These are phyloP conservation scores for Todiramphus chloris DNA, from an alignment of 2,113 vertebrate species.

Conservation along the genomic window DNA sequence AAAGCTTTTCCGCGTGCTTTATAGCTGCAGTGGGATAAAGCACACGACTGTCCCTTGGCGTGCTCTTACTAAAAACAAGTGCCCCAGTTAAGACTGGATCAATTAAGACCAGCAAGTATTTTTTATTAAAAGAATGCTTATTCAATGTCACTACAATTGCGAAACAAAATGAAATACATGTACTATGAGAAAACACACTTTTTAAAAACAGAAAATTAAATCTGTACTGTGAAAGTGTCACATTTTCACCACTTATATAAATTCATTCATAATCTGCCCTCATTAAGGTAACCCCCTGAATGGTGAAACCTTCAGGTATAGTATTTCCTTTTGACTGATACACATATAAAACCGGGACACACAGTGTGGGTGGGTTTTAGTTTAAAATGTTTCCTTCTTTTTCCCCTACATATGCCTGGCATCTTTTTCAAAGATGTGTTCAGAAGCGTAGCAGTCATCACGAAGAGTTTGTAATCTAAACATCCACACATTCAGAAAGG, in stretches of 20 bases:
- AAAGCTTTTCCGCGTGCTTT: not conserved
- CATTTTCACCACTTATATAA: not conserved
- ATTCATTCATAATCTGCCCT: not conserved
- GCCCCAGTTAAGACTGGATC: not conserved
- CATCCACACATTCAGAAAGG: not conserved
- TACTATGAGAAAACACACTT: not conserved
- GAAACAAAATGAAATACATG: not conserved
- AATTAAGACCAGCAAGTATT: not conserved
- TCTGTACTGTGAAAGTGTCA: not conserved
- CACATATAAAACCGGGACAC: not conserved
- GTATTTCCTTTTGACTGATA: not conserved
- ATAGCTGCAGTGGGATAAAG: not conserved
- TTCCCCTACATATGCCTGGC: not conserved
- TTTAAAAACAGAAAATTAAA: not conserved
- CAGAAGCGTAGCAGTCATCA: not conserved
- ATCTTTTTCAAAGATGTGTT: not conserved
- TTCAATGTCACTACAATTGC: not conserved
- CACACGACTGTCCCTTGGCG: not conserved
- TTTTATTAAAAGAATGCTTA: not conserved
- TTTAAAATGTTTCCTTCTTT: not conserved
- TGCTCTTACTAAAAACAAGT: not conserved
- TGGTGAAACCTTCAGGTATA: not conserved
- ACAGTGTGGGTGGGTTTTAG: not conserved
- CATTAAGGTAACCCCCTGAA: not conserved
- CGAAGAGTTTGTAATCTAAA: not conserved